Evolutionary conservation across 2,888 invertebrate genomes (phyloP).

Genomic region (Listrodromus nycthemerus): DNA sequence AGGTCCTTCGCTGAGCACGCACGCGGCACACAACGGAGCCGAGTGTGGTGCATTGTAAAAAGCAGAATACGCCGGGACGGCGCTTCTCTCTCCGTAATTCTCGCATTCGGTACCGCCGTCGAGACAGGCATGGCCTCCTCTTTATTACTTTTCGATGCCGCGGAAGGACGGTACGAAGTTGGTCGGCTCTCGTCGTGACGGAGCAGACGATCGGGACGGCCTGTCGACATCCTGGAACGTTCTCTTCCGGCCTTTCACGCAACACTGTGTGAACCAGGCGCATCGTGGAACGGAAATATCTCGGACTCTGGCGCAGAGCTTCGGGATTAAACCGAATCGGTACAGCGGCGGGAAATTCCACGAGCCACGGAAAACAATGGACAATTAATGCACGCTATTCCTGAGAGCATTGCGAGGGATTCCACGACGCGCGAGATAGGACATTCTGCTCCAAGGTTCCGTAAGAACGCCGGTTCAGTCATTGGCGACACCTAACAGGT

Average conservation of each 20-base stretch:
- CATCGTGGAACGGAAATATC: not conserved
- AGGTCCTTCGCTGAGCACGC: constrained; percentile 53
- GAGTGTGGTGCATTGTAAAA: not conserved
- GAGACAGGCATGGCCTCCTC: constrained; percentile 22
- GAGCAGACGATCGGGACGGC: not conserved
- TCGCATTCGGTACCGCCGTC: constrained; percentile 8
- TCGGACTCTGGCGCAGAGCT: not conserved
- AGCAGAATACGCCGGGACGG: not conserved
- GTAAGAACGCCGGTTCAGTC: not conserved
- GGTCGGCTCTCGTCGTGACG: not conserved
- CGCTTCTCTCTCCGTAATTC: constrained; percentile 15
- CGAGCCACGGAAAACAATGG: constrained; percentile 78
- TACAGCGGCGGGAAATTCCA: constrained; percentile 56
- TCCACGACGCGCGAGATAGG: constrained; percentile 36
- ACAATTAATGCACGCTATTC: constrained; percentile 80
- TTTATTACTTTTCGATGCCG: constrained; percentile 68
- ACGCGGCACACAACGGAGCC: constrained; percentile 26
- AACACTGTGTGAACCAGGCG: not conserved
- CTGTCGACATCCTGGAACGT: not conserved
- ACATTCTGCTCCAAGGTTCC: constrained; percentile 22
- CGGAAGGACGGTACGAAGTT: not conserved
- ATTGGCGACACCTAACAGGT: not conserved
- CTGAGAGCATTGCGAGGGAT: constrained; percentile 30
- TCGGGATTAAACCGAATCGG: constrained; percentile 32
- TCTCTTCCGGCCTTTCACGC: not conserved